Conservation (phyloP, 2,888 invertebrate genomes). For the Zaprionus lineosus region DNA sequence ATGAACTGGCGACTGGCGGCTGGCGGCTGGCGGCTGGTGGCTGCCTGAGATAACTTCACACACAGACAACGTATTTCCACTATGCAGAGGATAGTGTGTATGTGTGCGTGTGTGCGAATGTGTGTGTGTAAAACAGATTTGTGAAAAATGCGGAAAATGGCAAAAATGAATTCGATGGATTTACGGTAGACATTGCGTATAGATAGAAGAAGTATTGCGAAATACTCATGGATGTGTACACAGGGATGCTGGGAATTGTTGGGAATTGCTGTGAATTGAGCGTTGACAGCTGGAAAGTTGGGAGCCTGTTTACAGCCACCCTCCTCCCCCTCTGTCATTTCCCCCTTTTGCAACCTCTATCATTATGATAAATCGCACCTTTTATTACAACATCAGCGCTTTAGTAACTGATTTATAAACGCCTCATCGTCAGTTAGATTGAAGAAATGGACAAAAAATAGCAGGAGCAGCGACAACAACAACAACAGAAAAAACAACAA, state of each 20-base stretch:
- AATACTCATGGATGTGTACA: conserved; percentile 50
- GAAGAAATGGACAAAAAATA: conserved; percentile 39
- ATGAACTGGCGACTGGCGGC: conserved; percentile 73
- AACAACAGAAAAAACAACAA: no score
- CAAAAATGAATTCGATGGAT: conserved; percentile 75
- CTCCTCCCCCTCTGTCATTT: neutral
- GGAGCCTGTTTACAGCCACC: neutral
- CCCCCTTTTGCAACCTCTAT: conserved; percentile 24
- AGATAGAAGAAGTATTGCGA: conserved; percentile 48
- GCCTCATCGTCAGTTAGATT: conserved; percentile 12
- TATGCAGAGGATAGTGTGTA: conserved; percentile 10
- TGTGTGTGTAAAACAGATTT: conserved; percentile 66
- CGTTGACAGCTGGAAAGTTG: conserved; percentile 1
- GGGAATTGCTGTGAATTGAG: conserved; percentile 36
- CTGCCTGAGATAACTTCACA: conserved; percentile 70
- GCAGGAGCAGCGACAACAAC: conserved; percentile 5
- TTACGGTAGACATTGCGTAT: conserved; percentile 48
- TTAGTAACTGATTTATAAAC: conserved; percentile 74
- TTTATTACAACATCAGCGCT: conserved; percentile 78
- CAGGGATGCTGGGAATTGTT: conserved; percentile 31
- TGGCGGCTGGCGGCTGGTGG: conserved; percentile 72
- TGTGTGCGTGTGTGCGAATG: conserved; percentile 15
- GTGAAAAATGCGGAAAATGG: conserved; percentile 77
- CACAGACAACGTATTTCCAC: conserved; percentile 36
- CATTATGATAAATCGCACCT: conserved; percentile 79